Base-by-base conservation (phyloP, 1,140 invertebrate species). In the Ctenoplectra terminalis region DNA sequence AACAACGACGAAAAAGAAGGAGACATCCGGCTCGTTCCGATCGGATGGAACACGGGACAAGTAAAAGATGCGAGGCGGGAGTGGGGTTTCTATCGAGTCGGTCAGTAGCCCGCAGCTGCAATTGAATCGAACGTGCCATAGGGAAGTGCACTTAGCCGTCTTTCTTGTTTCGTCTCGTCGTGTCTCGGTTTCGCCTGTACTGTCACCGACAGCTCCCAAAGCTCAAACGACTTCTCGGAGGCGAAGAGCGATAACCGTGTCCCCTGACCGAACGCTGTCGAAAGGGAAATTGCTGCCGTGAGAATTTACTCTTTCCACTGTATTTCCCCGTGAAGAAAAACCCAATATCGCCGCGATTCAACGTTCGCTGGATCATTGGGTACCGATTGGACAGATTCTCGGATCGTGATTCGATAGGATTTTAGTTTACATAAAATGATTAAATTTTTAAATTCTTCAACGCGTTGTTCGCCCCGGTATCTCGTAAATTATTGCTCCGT, bases 111-210 rank as follows among this genome's bases (percentile, higher is more conserved):
- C 75, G 61, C 69, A 78, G 83, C 76, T 86, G 83, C 89, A 89
- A 91, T 91, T 88, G 90, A 91, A 90, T 90, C 85, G 88, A 91
- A 90, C 79, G 84, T 88, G 87, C 87, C 74, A 64, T 70, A 67
- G 81, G 81, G 82, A 91, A 89, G 84, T 85, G 87, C 87, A 88
- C 87, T 91, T 89, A 89, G 78, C 75, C 86, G 71, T 88, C 84
- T 87, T 82, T 83, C 86, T 91, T 88, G 85, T 90, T 88, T 86
- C 71, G 73, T 83, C 81, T 88, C 83, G 73, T 61, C 81, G 81
- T 13, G 3, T 13, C 46, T 17, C 15, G 9, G 8, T 7, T 4
- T 87, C 64, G 60, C 56, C 66, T 20, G 34, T 60, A 61, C 46
- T 40, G 60, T n/a, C n/a, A 26, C 3, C 43, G 76, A 48, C 61